phyloP scores from a whole-genome alignment of 2,113 vertebrate genomes.

The Cyanocitta stelleri region DNA sequence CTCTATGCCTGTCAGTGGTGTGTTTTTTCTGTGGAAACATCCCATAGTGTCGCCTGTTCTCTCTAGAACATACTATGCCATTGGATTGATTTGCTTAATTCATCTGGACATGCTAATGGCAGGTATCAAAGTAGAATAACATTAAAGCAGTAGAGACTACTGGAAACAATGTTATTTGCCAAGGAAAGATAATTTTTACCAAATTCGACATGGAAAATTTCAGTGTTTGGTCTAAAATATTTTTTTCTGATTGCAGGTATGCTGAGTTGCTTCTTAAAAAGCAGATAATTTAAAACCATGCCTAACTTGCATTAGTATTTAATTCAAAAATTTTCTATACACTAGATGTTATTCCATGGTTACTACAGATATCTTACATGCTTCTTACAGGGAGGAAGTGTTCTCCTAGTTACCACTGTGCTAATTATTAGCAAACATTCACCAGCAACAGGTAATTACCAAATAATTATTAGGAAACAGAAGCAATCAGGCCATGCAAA shows the following conservation, averaged over 20 bases:
- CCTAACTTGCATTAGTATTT: neutral
- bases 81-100: neutral
- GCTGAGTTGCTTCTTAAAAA: neutral
- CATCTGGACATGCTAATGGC: neutral
- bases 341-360: neutral
- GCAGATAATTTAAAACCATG: neutral
- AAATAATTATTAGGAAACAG: constrained; percentile 4
- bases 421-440: constrained; percentile 25
- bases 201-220: neutral
- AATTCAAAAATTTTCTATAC: neutral
- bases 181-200: neutral
- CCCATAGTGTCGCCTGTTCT: neutral
- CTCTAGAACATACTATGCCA: neutral
- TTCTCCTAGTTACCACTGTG: neutral
- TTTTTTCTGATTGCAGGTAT: neutral
- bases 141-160: neutral
- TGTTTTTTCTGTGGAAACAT: neutral
- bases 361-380: neutral
- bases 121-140: neutral
- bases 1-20: neutral
- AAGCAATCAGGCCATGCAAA: neutral
- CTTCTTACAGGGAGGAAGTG: neutral
- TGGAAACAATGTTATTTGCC: neutral
- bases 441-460: constrained; percentile 25
- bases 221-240: neutral